These are phyloP conservation scores for Akabosia matsudoensis DNA, from an alignment of 1,140 invertebrate species.

Conservation along the genomic window DNA sequence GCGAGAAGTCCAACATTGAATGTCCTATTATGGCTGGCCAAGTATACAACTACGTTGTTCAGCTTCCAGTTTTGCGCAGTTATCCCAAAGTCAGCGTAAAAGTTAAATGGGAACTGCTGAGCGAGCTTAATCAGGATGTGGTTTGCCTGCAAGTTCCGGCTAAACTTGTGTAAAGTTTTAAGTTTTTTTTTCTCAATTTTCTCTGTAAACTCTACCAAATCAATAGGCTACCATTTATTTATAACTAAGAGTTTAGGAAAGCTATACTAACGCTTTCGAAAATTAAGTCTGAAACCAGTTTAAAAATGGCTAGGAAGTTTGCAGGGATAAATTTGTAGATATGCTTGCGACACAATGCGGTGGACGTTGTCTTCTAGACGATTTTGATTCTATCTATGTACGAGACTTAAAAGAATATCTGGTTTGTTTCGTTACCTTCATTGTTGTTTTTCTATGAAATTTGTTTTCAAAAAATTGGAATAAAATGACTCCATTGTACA, in stretches of 20 bases:
- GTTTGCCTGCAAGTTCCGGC: conserved; percentile 49
- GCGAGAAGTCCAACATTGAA: conserved; percentile 11
- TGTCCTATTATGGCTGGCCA: conserved; percentile 6
- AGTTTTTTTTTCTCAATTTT: not conserved
- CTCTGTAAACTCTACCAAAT: not conserved
- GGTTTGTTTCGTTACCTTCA: too few species aligned
- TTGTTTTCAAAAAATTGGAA: too few species aligned
- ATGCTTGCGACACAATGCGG: too few species aligned
- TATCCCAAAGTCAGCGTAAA: conserved; percentile 49
- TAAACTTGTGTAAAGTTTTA: conserved; percentile 24
- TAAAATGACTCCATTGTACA: too few species aligned
- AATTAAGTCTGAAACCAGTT: not conserved
- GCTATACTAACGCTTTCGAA: not conserved
- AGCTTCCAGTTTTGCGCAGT: conserved; percentile 35
- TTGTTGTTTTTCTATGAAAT: too few species aligned
- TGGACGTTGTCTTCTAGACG: too few species aligned
- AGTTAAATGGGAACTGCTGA: conserved; percentile 50
- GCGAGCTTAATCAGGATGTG: conserved; percentile 45
- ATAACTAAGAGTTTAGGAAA: too few species aligned
- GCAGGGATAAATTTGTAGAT: not conserved
- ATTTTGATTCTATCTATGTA: too few species aligned
- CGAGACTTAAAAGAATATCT: too few species aligned
- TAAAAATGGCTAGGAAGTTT: not conserved
- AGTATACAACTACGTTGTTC: conserved; percentile 1
- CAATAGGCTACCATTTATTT: not conserved